Conservation (phyloP, 2,797 vertebrate species). For the Mergus octosetaceus region DNA sequence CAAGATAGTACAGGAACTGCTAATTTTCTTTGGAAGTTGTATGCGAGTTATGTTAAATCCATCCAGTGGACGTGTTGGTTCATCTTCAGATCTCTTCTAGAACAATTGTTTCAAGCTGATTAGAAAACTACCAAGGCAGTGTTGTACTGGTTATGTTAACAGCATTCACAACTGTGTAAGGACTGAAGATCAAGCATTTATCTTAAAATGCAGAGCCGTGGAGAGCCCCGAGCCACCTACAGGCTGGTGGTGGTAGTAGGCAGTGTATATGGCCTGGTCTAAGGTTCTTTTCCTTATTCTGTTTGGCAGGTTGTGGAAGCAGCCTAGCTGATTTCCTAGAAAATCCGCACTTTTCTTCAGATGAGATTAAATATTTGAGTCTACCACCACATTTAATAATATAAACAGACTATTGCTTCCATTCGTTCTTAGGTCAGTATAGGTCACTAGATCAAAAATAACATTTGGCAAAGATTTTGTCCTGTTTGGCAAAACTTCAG, state of each 20-base stretch:
- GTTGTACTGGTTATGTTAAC: not conserved
- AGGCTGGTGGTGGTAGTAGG: not conserved
- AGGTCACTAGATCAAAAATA: not conserved
- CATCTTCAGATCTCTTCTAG: not conserved
- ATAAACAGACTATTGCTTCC: not conserved
- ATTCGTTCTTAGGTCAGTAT: not conserved
- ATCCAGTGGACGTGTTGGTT: not conserved
- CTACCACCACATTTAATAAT: not conserved
- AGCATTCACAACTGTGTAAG: not conserved
- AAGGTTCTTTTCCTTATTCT: not conserved
- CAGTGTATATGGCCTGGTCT: not conserved
- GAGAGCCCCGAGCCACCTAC: not conserved
- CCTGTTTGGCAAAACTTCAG: not conserved
- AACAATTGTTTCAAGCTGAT: not conserved
- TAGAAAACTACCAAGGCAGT: not conserved
- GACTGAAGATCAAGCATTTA: not conserved
- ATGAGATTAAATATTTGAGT: not conserved
- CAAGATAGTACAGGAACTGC: not conserved
- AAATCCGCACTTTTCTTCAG: conserved; percentile 17
- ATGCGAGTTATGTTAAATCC: not conserved
- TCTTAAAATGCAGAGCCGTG: too few relatives aligned
- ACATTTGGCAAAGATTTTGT: not conserved
- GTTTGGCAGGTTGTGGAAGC: conserved; percentile 19
- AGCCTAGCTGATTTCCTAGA: not conserved
- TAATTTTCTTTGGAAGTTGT: not conserved